Evolutionary conservation across 2,797 vertebrate species (phyloP).

Genomic region (Arremon brunneinucha): DNA sequence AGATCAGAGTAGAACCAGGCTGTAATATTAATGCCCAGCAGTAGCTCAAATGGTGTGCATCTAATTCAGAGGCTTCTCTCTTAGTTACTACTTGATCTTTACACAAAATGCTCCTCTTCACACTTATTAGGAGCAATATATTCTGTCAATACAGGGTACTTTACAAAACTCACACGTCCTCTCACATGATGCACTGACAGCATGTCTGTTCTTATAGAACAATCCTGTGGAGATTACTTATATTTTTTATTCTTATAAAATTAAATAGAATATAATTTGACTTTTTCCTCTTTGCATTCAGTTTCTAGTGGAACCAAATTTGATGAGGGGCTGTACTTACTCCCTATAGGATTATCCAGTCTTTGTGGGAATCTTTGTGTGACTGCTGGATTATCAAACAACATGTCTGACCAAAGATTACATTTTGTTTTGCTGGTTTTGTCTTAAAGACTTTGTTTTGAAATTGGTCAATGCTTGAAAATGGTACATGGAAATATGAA

Average conservation of each 20-base stretch:
- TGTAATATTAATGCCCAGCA: not conserved
- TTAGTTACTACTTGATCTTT: not conserved
- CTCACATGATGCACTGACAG: not conserved
- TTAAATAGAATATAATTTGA: not conserved
- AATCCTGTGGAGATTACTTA: not conserved
- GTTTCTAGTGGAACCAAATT: not conserved
- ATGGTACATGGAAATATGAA: not conserved
- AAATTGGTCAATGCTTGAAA: not conserved
- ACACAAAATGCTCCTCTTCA: not conserved
- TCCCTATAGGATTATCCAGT: not conserved
- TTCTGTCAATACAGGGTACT: not conserved
- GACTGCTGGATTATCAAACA: not conserved
- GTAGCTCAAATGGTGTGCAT: not conserved
- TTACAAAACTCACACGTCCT: not conserved
- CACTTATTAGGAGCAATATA: not conserved
- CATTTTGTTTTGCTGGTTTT: not conserved
- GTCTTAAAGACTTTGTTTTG: not conserved
- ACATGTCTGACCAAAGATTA: not conserved
- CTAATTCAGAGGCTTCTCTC: not conserved
- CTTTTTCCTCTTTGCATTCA: not conserved
- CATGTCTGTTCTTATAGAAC: not conserved
- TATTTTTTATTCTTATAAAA: not conserved
- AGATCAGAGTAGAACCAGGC: not conserved
- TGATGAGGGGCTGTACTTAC: not conserved
- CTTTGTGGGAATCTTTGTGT: not conserved